These are phyloP conservation scores for Toxonevra muliebris DNA, from an alignment of 2,888 invertebrate genomes.

Conservation along the genomic window DNA sequence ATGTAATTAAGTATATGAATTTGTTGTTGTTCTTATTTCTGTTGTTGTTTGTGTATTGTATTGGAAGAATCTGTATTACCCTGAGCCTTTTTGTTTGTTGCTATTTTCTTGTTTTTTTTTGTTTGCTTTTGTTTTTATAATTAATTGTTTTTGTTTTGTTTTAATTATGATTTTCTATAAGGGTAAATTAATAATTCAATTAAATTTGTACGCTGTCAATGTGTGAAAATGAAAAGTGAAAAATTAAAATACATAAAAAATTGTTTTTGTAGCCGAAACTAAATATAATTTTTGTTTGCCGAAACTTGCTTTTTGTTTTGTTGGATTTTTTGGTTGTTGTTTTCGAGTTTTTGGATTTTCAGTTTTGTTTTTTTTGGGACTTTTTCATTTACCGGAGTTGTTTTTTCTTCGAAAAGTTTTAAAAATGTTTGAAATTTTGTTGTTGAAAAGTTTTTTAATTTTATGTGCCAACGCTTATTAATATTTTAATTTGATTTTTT, in stretches of 20 bases:
- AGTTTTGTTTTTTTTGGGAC: constrained; percentile 15
- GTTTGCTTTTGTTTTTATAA: constrained; percentile 33
- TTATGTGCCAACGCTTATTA: constrained; percentile 59
- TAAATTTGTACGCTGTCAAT: constrained; percentile 9
- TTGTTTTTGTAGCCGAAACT: constrained; percentile 4
- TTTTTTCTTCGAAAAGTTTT: constrained; percentile 34
- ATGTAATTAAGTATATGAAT: constrained; percentile 5
- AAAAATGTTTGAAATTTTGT: constrained; percentile 28
- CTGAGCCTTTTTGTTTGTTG: constrained; percentile 61
- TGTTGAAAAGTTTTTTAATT: constrained; percentile 39
- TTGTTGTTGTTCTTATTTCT: constrained; percentile 26
- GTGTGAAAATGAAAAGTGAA: not conserved
- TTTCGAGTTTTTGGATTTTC: constrained; percentile 30
- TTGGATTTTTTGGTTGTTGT: constrained; percentile 20
- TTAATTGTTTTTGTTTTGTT: constrained; percentile 30
- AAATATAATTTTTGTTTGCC: constrained; percentile 40
- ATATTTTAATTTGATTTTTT: constrained; percentile 39
- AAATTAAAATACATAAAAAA: constrained; percentile 5
- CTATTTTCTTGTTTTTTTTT: constrained; percentile 34
- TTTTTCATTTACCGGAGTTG: constrained; percentile 7
- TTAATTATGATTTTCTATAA: constrained; percentile 32
- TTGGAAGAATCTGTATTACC: constrained; percentile 67
- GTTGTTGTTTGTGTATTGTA: constrained; percentile 49
- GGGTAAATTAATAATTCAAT: constrained; percentile 26
- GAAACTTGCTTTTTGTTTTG: constrained; percentile 42